Percentiles rank a stretch among this genome's conserved stretches.
Evolutionary conservation across 2,113 vertebrate species (phyloP).

Genomic region (Butastur rufipennis): DNA sequence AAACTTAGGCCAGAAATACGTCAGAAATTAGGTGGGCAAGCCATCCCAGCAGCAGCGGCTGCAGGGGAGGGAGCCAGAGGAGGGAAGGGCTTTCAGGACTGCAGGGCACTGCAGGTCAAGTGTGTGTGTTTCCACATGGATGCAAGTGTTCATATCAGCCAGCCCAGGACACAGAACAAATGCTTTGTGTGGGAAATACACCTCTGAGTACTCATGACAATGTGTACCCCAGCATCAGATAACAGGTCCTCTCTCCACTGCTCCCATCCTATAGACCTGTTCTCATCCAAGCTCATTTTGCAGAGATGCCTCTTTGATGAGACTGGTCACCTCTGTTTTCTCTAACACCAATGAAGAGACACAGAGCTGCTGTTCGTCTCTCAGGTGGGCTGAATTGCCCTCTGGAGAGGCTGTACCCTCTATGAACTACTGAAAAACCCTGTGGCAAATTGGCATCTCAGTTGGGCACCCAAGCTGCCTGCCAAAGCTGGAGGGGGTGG

Average conservation of each 20-base stretch:
- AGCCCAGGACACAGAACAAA: neutral
- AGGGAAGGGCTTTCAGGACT: neutral
- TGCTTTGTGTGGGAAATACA: neutral
- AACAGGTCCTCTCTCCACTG: neutral
- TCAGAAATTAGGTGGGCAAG: neutral
- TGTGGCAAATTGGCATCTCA: neutral
- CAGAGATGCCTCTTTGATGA: neutral
- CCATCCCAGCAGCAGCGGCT: neutral
- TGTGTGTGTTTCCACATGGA: neutral
- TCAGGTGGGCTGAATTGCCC: neutral
- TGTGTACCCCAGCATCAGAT: rapidly evolving
- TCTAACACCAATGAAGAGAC: neutral
- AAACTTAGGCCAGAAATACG: neutral
- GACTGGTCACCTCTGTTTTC: neutral
- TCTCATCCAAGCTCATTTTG: neutral
- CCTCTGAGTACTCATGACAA: neutral
- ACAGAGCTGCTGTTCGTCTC: neutral
- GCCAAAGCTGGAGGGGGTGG: neutral
- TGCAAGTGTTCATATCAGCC: neutral
- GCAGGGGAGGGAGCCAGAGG: neutral
- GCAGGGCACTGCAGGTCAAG: neutral
- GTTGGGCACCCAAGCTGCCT: neutral
- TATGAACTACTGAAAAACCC: neutral
- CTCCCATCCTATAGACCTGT: neutral
- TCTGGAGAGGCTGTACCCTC: neutral